Conservation (phyloP, 2,888 invertebrate species). For the Arctia plantaginis region DNA sequence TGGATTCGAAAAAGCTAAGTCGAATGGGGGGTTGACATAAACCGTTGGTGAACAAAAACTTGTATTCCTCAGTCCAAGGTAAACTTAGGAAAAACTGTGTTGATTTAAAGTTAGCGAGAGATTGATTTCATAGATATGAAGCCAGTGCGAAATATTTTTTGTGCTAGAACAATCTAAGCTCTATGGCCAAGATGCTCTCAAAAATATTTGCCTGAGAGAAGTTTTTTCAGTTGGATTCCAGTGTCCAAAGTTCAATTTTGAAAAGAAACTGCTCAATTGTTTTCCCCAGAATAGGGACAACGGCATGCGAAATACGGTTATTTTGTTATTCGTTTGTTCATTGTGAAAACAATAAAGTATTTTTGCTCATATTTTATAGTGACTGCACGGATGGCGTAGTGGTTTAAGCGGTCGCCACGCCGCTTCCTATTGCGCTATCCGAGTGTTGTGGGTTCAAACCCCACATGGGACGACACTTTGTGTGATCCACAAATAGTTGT, state of each 20-base stretch:
- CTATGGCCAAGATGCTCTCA: neutral
- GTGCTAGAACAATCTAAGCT: neutral
- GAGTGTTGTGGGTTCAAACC: too few species aligned
- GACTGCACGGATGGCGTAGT: too few species aligned
- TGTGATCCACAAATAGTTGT: too few species aligned
- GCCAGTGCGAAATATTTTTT: neutral
- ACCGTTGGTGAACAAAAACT: constrained; percentile 72
- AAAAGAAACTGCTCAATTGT: neutral
- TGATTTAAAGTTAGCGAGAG: constrained; percentile 28
- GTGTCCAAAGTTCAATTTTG: neutral
- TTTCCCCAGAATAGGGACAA: neutral
- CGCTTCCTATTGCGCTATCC: too few species aligned
- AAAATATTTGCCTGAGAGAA: neutral
- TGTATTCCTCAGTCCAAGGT: constrained; percentile 68
- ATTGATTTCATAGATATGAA: constrained; percentile 33
- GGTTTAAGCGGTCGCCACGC: too few species aligned
- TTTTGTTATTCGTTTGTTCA: neutral
- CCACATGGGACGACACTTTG: too few species aligned
- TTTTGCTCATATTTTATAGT: neutral
- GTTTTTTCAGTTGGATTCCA: neutral
- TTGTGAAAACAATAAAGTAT: neutral
- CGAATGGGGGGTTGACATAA: constrained; percentile 84
- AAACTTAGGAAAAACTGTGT: constrained; percentile 43
- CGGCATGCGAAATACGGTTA: neutral
- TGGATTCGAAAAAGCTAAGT: constrained; percentile 76